Evolutionary conservation across 2,888 invertebrate species (phyloP).

Genomic region (Frankliniella fusca): DNA sequence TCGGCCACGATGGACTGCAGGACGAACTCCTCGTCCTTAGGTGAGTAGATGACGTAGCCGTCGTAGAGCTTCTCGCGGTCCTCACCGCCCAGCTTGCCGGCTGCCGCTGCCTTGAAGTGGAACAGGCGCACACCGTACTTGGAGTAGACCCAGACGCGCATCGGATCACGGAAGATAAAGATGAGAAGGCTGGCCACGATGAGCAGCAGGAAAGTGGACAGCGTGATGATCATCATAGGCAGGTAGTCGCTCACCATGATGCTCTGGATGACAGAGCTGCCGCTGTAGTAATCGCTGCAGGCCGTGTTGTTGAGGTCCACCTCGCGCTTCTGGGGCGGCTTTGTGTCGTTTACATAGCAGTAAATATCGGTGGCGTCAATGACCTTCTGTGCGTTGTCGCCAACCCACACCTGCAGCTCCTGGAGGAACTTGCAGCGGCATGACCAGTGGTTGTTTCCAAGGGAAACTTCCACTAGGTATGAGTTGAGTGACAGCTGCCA

Average conservation of each 20-base stretch:
- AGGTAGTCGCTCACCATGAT: slow-evolving; percentile 79
- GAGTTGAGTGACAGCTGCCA: slow-evolving; percentile 69
- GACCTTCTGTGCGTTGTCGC: slow-evolving; percentile 74
- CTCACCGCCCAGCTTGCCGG: slow-evolving; percentile 54
- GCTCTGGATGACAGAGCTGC: slow-evolving; percentile 75
- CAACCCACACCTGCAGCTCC: slow-evolving; percentile 75
- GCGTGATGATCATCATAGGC: slow-evolving; percentile 75
- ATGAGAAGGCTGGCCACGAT: slow-evolving; percentile 71
- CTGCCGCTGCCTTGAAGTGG: slow-evolving; percentile 59
- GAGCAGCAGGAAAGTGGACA: slow-evolving; percentile 71
- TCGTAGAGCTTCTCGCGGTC: slow-evolving; percentile 84
- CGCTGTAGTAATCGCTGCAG: slow-evolving; percentile 81
- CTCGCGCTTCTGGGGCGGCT: slow-evolving; percentile 70
- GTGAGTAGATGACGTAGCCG: slow-evolving; percentile 88
- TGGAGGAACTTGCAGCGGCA: slow-evolving; percentile 86
- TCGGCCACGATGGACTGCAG: slow-evolving; percentile 78
- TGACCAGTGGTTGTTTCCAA: slow-evolving; percentile 83
- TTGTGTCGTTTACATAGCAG: slow-evolving; percentile 73
- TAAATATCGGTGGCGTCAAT: slow-evolving; percentile 73
- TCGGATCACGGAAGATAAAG: slow-evolving; percentile 79
- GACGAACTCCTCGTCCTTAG: slow-evolving; percentile 86
- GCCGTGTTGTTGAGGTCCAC: slow-evolving; percentile 79
- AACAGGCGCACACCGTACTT: slow-evolving; percentile 81
- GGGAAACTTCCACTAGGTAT: slow-evolving; percentile 67
- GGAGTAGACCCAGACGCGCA: slow-evolving; percentile 82